These are phyloP conservation scores for Sebastes iracundus DNA, from an alignment of 2,797 vertebrate genomes.

Conservation along the genomic window DNA sequence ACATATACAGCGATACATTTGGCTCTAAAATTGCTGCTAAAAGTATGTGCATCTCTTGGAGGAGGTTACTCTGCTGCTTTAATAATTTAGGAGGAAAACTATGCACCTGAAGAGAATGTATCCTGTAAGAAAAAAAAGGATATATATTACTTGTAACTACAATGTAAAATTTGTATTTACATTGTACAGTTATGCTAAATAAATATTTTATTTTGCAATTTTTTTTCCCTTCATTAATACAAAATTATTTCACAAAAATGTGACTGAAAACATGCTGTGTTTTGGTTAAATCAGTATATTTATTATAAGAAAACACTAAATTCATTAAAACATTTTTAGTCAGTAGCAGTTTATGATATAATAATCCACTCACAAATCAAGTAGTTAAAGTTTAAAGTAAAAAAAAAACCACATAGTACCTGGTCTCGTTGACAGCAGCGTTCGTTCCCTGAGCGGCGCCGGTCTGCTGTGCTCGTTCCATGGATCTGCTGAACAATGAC, in stretches of 20 bases:
- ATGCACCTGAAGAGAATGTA: neutral
- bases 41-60: neutral
- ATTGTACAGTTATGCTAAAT: neutral
- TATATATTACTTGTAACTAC: neutral
- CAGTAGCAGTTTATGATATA: neutral
- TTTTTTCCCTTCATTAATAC: neutral
- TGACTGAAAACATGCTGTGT: neutral
- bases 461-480: slow-evolving; percentile 34
- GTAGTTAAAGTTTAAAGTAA: neutral
- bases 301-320: neutral
- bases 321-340: neutral
- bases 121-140: slow-evolving; percentile 15
- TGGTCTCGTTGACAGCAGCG: slow-evolving; percentile 13
- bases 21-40: neutral
- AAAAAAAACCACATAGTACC: slow-evolving; percentile 33
- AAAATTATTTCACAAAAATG: neutral
- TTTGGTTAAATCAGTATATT: neutral
- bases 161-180: neutral
- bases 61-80: neutral
- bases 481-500: slow-evolving; percentile 61
- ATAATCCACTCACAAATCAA: neutral
- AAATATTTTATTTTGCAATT: neutral
- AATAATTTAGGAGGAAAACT: neutral
- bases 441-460: slow-evolving; percentile 7
- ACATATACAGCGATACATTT: neutral